Evolutionary conservation across 2,797 vertebrate species (phyloP).

Genomic region (Ibycter americanus): DNA sequence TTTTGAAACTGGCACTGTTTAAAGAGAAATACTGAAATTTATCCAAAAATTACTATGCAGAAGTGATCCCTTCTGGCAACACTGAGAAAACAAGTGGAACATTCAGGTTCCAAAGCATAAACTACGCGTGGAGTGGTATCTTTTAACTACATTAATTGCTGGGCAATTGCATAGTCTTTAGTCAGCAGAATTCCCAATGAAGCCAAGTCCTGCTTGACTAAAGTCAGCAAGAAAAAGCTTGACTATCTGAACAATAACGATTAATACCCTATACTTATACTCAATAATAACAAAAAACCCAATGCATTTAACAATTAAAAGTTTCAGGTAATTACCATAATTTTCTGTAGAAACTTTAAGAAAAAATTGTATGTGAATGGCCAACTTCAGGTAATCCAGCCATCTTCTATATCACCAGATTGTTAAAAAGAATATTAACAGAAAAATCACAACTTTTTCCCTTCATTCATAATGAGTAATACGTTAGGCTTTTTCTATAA

Average conservation of each 20-base stretch:
- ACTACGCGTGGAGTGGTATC: neutral
- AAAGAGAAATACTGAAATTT: constrained; percentile 12
- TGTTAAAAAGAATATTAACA: neutral
- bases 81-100: neutral
- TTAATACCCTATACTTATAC: neutral
- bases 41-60: constrained; percentile 28
- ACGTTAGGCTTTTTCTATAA: neutral
- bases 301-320: neutral
- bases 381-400: neutral
- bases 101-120: neutral
- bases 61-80: constrained; percentile 34
- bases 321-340: neutral
- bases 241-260: neutral
- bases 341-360: neutral
- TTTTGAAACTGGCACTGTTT: constrained; percentile 12
- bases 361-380: neutral
- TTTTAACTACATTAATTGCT: constrained; percentile 14
- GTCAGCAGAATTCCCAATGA: constrained; percentile 11
- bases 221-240: constrained; percentile 2
- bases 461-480: neutral
- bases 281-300: neutral
- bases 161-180: neutral
- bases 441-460: neutral
- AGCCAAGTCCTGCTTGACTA: neutral
- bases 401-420: neutral